Conservation (phyloP, 2,888 invertebrate species). For the Charanyca ferruginea region DNA sequence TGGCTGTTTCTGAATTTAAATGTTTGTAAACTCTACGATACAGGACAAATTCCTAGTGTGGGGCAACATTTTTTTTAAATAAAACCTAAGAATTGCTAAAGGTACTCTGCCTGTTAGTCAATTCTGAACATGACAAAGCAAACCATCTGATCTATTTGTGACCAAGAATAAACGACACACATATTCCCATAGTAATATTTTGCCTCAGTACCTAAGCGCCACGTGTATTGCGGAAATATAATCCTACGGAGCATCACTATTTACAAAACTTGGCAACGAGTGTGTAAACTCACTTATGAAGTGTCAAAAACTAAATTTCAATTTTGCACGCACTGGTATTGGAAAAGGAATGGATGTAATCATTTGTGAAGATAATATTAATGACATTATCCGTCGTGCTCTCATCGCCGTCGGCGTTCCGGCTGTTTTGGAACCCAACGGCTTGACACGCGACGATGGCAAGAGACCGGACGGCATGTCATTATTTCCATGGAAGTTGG, state of each 20-base stretch:
- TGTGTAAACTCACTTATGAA: constrained; percentile 58
- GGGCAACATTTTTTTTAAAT: too few species aligned
- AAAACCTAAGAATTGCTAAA: neutral
- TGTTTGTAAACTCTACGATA: too few species aligned
- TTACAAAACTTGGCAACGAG: constrained; percentile 53
- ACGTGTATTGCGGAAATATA: constrained; percentile 49
- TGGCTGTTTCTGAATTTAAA: too few species aligned
- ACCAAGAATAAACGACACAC: constrained; percentile 27
- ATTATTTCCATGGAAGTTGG: too few species aligned
- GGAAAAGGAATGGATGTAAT: constrained; percentile 18
- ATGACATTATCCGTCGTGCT: too few species aligned
- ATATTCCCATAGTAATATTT: constrained; percentile 27
- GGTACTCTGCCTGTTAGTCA: neutral
- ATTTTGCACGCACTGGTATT: constrained; percentile 11
- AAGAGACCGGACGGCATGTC: too few species aligned
- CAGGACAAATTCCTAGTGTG: too few species aligned
- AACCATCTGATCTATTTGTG: constrained; percentile 9
- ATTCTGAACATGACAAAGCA: neutral
- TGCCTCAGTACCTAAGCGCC: constrained; percentile 19
- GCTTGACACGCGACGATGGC: too few species aligned
- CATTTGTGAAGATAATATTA: constrained; percentile 39
- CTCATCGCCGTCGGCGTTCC: too few species aligned
- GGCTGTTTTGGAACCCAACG: too few species aligned
- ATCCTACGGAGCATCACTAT: constrained; percentile 35
- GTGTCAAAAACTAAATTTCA: constrained; percentile 56